phyloP scores from a whole-genome alignment of 2,113 vertebrate species.

The Pterocles burchelli region DNA sequence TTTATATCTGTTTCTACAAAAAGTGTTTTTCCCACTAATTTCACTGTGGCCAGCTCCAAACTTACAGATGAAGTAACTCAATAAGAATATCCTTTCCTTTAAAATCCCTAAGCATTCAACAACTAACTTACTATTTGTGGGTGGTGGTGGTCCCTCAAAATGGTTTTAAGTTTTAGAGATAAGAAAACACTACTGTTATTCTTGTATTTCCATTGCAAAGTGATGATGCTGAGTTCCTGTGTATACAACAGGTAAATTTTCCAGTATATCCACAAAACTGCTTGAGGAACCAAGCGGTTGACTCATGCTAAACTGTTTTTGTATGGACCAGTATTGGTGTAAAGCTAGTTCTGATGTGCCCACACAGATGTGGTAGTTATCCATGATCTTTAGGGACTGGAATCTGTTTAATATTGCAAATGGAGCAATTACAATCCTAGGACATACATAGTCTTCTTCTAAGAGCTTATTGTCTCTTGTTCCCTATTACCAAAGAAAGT shows the following conservation, averaged over 20 bases:
- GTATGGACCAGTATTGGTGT: not conserved
- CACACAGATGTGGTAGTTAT: not conserved
- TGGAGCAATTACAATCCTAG: not conserved
- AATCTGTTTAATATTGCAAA: slow-evolving; percentile 3
- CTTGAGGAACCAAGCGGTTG: not conserved
- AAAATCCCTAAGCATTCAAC: not conserved
- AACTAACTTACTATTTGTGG: not conserved
- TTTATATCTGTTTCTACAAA: not conserved
- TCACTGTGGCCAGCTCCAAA: not conserved
- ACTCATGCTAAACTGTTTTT: not conserved
- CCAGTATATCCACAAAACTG: not conserved
- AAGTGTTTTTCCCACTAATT: not conserved
- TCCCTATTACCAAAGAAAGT: not conserved
- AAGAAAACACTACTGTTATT: not conserved
- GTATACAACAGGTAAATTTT: not conserved
- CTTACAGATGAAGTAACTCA: not conserved
- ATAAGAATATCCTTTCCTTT: not conserved
- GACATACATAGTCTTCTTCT: not conserved
- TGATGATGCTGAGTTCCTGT: not conserved
- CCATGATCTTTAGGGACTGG: not conserved
- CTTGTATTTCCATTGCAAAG: not conserved
- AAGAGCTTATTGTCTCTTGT: not conserved
- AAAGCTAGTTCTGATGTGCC: not conserved
- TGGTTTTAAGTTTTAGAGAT: not conserved
- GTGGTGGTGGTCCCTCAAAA: not conserved